phyloP scores from a whole-genome alignment of 2,888 invertebrate genomes.

The Eueremaeus valkanovi region DNA sequence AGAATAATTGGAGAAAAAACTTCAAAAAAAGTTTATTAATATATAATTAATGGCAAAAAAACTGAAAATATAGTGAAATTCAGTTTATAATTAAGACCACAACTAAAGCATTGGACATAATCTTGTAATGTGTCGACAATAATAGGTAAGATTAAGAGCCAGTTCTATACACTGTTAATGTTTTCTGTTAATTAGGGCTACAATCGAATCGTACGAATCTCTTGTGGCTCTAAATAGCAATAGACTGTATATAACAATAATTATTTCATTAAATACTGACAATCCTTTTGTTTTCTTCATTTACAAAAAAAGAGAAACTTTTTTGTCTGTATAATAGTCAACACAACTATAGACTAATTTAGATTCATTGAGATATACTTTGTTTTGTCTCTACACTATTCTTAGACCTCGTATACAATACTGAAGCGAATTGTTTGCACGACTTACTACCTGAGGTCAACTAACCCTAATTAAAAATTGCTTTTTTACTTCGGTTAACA shows the following conservation, averaged over 20 bases:
- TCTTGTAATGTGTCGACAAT: neutral
- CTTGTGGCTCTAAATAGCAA: constrained; percentile 6
- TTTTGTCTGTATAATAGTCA: too few relatives aligned
- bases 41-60: too few relatives aligned
- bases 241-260: neutral
- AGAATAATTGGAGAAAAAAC: too few relatives aligned
- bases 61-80: too few relatives aligned
- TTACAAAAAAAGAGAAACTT: too few relatives aligned
- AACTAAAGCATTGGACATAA: neutral
- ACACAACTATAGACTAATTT: neutral
- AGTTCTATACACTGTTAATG: neutral
- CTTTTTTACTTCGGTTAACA: neutral
- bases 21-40: too few relatives aligned
- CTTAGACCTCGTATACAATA: neutral
- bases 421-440: neutral
- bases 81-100: too few relatives aligned
- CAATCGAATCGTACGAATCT: neutral
- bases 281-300: neutral
- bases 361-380: neutral
- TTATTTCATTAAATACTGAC: constrained; percentile 2
- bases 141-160: neutral
- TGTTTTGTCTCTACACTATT: neutral
- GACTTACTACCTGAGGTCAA: constrained; percentile 6
- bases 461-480: neutral
- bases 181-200: neutral